A percentile compares a stretch with the other conserved stretches of the same genome.
phyloP scores from a whole-genome alignment of 2,888 invertebrate genomes.

The Epsilonema sp. region DNA sequence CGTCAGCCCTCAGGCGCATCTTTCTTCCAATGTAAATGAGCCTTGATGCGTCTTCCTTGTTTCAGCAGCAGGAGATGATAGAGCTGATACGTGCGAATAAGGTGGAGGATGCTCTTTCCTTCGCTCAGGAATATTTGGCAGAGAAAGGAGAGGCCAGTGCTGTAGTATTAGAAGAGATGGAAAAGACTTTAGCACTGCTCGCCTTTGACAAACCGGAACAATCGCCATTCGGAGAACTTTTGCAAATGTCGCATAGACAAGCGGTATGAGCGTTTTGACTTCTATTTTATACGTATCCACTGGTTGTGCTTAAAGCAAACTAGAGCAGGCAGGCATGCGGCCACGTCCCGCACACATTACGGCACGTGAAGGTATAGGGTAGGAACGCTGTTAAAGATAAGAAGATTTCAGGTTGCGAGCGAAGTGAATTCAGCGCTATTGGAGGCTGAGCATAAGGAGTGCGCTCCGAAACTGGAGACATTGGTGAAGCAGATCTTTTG shows the following conservation, averaged over 20 bases:
- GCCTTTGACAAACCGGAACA: constrained; percentile 88
- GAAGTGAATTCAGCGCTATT: constrained; percentile 92
- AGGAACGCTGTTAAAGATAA: no score
- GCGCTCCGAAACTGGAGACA: constrained; percentile 74
- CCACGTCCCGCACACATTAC: no score
- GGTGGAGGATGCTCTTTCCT: constrained; percentile 66
- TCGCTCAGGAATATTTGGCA: constrained; percentile 68
- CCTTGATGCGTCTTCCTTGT: no score
- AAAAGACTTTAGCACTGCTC: constrained; percentile 72
- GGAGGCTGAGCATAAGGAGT: constrained; percentile 73
- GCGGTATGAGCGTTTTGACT: no score
- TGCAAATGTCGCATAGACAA: constrained; percentile 82
- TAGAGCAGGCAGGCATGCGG: no score
- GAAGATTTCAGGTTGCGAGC: constrained; percentile 61
- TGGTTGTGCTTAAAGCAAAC: no score
- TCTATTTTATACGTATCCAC: no score
- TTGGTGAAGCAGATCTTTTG: constrained; percentile 76
- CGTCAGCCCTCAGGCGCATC: no score
- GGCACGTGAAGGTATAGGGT: neutral
- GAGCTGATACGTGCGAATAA: constrained; percentile 63
- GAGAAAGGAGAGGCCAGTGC: constrained; percentile 68
- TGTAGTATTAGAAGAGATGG: constrained; percentile 50
- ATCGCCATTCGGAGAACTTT: constrained; percentile 80
- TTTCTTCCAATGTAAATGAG: no score
- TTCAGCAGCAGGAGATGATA: constrained; percentile 64